A percentile compares a stretch with the other conserved stretches of the same genome.
phyloP scores from a whole-genome alignment of 1,140 invertebrate genomes.

The Drosophila chauvacae region DNA sequence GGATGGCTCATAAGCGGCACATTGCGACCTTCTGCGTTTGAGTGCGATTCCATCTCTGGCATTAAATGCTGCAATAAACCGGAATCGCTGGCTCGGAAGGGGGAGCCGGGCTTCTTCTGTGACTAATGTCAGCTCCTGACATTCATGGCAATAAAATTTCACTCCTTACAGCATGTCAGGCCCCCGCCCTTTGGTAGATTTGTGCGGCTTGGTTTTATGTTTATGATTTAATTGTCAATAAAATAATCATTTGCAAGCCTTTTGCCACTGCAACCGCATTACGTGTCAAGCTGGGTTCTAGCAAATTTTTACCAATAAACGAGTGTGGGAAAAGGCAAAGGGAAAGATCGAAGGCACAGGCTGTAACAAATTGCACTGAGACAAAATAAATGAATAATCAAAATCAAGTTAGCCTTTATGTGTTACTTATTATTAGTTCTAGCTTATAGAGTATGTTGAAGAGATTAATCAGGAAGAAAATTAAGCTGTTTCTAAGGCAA shows the following conservation, averaged over 20 bases:
- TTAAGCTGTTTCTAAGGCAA: too few relatives aligned
- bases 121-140: slow-evolving; percentile 70
- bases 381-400: neutral
- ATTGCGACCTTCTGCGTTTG: slow-evolving; percentile 52
- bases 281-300: slow-evolving; percentile 59
- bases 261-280: slow-evolving; percentile 74
- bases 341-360: slow-evolving; percentile 34
- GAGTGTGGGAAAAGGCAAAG: slow-evolving; percentile 20
- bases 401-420: neutral
- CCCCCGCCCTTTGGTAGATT: slow-evolving; percentile 39
- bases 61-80: slow-evolving; percentile 69
- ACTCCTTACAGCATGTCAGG: slow-evolving; percentile 53
- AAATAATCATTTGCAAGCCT: slow-evolving; percentile 79
- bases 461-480: too few relatives aligned
- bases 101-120: slow-evolving; percentile 28
- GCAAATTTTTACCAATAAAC: slow-evolving; percentile 72
- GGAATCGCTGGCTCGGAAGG: slow-evolving; percentile 50
- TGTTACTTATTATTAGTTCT: too few relatives aligned
- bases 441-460: too few relatives aligned
- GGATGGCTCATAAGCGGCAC: slow-evolving; percentile 55
- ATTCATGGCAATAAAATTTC: slow-evolving; percentile 77
- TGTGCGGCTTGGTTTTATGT: slow-evolving; percentile 65
- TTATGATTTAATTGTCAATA: slow-evolving; percentile 81
- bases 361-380: slow-evolving; percentile 23
- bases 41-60: slow-evolving; percentile 55